A percentile compares a stretch with the other conserved stretches of the same genome.
These are phyloP conservation scores for Mystacides longicornis DNA, from an alignment of 2,888 invertebrate genomes.

Conservation along the genomic window DNA sequence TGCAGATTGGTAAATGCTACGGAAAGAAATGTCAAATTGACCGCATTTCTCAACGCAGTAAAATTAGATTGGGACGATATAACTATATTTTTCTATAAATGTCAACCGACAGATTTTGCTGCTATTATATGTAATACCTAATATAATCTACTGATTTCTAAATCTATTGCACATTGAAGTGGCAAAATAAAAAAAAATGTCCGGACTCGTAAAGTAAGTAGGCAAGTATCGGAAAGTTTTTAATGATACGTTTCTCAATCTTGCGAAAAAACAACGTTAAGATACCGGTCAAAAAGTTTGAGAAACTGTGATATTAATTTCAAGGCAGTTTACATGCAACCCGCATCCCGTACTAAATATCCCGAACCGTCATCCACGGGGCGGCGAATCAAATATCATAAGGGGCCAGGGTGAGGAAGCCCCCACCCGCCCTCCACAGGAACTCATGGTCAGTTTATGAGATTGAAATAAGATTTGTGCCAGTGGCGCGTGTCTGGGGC, in stretches of 20 bases:
- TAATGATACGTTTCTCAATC: conserved; percentile 26
- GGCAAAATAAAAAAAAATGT: not conserved
- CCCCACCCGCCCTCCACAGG: conserved; percentile 10
- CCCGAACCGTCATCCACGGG: conserved; percentile 20
- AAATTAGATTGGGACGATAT: too few relatives aligned
- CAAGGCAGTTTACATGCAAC: conserved; percentile 43
- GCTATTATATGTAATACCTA: too few relatives aligned
- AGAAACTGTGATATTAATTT: conserved; percentile 31
- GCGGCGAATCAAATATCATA: conserved; percentile 26
- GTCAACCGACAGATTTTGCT: too few relatives aligned
- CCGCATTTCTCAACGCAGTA: too few relatives aligned
- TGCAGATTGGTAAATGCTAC: too few relatives aligned
- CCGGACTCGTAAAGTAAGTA: not conserved
- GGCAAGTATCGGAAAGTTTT: not conserved
- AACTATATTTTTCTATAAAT: too few relatives aligned
- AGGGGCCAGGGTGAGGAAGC: conserved; percentile 13
- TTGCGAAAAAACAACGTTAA: too few relatives aligned
- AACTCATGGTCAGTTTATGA: conserved; percentile 27
- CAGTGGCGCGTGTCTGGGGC: conserved; percentile 24
- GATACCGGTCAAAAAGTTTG: not conserved
- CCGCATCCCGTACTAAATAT: conserved; percentile 40
- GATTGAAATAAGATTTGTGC: conserved; percentile 27
- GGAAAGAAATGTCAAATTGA: too few relatives aligned
- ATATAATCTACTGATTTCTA: too few relatives aligned
- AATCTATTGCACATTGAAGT: not conserved